These are phyloP conservation scores for Cyclura pinguis DNA, from an alignment of 2,797 vertebrate genomes.

Conservation along the genomic window DNA sequence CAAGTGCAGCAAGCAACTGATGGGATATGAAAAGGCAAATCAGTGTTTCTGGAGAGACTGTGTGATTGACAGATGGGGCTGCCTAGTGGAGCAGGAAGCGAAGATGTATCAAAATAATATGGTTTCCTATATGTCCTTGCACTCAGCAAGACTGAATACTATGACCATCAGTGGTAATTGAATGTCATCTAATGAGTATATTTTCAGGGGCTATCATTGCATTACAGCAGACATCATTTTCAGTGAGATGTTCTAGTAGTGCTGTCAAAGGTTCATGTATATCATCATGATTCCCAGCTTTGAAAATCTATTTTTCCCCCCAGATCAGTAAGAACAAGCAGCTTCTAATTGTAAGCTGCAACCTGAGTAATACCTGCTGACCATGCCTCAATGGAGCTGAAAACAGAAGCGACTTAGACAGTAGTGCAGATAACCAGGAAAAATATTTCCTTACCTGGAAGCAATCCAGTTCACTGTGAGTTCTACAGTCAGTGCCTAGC, in stretches of 20 bases:
- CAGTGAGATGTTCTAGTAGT: conserved; percentile 1
- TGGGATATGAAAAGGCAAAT: conserved; percentile 45
- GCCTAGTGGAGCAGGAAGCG: conserved; percentile 28
- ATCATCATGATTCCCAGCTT: conserved; percentile 2
- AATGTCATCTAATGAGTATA: conserved; percentile 28
- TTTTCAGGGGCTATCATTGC: conserved; percentile 22
- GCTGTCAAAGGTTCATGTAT: conserved; percentile 8
- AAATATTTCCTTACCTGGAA: background rate
- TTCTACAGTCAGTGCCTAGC: background rate
- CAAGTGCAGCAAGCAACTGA: conserved; percentile 33
- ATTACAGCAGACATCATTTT: conserved; percentile 17
- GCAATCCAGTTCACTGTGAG: background rate
- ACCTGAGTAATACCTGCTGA: conserved; percentile 10
- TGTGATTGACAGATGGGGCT: conserved; percentile 39
- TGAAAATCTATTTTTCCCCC: background rate
- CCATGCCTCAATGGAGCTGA: background rate
- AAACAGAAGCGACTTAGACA: background rate
- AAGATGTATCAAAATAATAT: conserved; percentile 40
- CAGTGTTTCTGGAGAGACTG: conserved; percentile 30
- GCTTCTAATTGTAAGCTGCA: conserved; percentile 5
- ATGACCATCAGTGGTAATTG: conserved; percentile 26
- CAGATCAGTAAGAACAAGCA: background rate
- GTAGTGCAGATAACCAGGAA: background rate
- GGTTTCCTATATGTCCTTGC: conserved; percentile 34
- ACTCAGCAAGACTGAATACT: conserved; percentile 20